Percentiles rank a stretch among this genome's conserved stretches.
Evolutionary conservation across 2,797 vertebrate genomes (phyloP).

Genomic region (Chaunax sp.): DNA sequence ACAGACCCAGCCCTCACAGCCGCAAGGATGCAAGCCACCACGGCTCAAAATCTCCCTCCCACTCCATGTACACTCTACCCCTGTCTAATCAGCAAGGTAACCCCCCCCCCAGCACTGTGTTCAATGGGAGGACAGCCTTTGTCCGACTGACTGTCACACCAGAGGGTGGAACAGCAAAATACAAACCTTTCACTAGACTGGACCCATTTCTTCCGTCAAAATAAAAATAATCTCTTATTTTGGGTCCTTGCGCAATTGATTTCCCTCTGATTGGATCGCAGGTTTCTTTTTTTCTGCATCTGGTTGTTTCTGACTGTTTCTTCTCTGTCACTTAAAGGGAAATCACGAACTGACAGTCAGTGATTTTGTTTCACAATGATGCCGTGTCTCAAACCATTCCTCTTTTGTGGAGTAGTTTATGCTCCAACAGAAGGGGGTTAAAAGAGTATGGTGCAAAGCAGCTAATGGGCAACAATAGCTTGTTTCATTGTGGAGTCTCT

Average conservation of each 20-base stretch:
- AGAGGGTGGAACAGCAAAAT: not conserved
- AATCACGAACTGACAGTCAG: not conserved
- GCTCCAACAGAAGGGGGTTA: not conserved
- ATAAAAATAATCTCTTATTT: too few species aligned
- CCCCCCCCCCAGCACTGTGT: slow-evolving; percentile 8
- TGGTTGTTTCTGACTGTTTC: too few species aligned
- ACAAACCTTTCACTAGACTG: too few species aligned
- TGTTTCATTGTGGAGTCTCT: slow-evolving; percentile 10
- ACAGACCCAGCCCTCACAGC: slow-evolving; percentile 70
- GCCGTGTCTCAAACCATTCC: not conserved
- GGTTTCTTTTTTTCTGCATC: too few species aligned
- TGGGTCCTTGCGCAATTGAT: too few species aligned
- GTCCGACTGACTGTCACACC: not conserved
- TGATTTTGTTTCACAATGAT: not conserved
- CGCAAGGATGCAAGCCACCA: slow-evolving; percentile 65
- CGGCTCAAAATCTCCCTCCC: slow-evolving; percentile 77
- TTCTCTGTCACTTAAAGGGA: not conserved
- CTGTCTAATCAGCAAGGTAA: slow-evolving; percentile 95
- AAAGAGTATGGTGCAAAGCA: slow-evolving; percentile 5
- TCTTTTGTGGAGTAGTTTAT: not conserved
- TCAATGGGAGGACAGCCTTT: not conserved
- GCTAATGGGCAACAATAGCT: not conserved
- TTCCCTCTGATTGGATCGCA: too few species aligned
- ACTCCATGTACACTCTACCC: slow-evolving; percentile 91
- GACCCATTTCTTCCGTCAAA: too few species aligned